Evolutionary conservation across 2,888 invertebrate species (phyloP), one percentile per base, ranked within the genome.

Genomic region (Drosophila mimica): DNA sequence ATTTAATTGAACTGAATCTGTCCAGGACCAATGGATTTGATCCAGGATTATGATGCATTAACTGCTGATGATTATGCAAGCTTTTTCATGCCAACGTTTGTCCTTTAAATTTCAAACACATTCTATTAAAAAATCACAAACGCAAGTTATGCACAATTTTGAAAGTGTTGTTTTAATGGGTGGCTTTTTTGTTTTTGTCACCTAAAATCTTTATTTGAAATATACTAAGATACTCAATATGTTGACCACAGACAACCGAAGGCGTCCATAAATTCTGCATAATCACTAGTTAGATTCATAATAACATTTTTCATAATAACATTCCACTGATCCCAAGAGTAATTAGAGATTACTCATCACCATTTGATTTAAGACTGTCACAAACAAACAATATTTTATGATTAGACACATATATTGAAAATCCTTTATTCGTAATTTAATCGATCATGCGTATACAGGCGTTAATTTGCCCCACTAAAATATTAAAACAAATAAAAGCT

Each of bases 21-120:
- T 20, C n/a, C 31, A 48, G 11, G 13, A 6, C 15, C n/a, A 58
- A 48, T 54, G 78, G 51, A 68, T 57, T 20, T 59, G 57, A 7
- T 15, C 28, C 54, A 51, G 53, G 38, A 52, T 58, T 54, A 17
- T 48, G 20, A 34, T 7, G n/a, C 30, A 43, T 15, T 15, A 15
- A 25, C 20, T 46, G 13, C 46, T 46, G 7, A 15, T 20, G 7
- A 20, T 20, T 7, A 20, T 20, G 20, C 15, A 20, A 20, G 4
- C 4, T 46, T 46, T 20, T 46, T 46, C 15, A 20, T 15, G 11
- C 4, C 20, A 46, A 20, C 20, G 13, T 20, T 46, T 15, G 13
- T 20, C 0, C 7, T 20, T 15, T 46, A 13, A 15, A 20, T 20
- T 46, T 20, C 13, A 15, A 20, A 46, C 15, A 15, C 46, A 46